phyloP scores from a whole-genome alignment of 2,797 vertebrate species.

The Sebastes miniatus region DNA sequence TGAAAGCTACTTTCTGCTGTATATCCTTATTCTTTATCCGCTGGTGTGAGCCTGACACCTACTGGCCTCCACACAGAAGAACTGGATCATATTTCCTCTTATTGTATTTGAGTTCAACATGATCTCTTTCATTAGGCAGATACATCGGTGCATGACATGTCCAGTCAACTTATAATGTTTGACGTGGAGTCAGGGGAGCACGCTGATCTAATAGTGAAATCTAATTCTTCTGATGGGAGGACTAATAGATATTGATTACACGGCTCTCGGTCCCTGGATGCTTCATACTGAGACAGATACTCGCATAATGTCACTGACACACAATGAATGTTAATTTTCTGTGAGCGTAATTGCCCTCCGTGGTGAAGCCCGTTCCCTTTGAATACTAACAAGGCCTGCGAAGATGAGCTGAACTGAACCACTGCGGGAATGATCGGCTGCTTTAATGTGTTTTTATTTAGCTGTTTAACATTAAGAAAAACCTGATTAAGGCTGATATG shows the following conservation, averaged over 20 bases:
- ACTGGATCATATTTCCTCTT: constrained; percentile 55
- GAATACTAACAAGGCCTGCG: constrained; percentile 64
- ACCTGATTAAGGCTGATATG: neutral
- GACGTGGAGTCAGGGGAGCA: constrained; percentile 72
- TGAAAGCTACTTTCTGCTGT: constrained; percentile 54
- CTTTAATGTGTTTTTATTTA: constrained; percentile 22
- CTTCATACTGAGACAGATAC: constrained; percentile 67
- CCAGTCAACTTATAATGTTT: constrained; percentile 74
- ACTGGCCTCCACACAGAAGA: constrained; percentile 29
- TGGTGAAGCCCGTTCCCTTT: constrained; percentile 41
- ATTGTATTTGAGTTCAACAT: constrained; percentile 66
- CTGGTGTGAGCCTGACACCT: constrained; percentile 62
- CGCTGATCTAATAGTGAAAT: constrained; percentile 77
- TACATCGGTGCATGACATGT: constrained; percentile 60
- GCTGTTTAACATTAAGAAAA: neutral
- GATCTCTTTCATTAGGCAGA: constrained; percentile 74
- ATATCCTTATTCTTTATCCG: neutral
- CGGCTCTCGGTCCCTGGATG: constrained; percentile 61
- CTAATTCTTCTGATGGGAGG: constrained; percentile 76
- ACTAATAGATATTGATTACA: constrained; percentile 83
- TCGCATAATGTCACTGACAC: constrained; percentile 69
- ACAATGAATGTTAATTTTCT: constrained; percentile 75
- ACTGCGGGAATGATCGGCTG: constrained; percentile 10
- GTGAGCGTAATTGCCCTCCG: constrained; percentile 58
- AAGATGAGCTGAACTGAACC: neutral